Evolutionary conservation across 1,140 invertebrate genomes (phyloP), one percentile per base, ranked within the genome.

Genomic region (Halictus rubicundus): DNA sequence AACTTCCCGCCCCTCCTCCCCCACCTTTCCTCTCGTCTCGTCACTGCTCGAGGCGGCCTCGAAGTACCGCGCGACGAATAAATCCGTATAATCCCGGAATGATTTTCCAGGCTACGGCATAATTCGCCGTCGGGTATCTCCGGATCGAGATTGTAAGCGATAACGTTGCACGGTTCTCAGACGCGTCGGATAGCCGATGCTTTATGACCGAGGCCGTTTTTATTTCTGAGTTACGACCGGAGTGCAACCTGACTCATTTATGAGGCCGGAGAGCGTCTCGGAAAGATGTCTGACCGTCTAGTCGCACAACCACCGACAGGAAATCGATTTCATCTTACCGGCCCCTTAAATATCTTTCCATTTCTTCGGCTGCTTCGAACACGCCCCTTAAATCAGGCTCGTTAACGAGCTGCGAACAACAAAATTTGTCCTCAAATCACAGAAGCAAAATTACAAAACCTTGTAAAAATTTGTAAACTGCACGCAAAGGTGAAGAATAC

Each of bases 231-330:
- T 81, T 81, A 84, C 54, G 37, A 46, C 25, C 49, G 16, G 73
- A 42, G 32, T 69, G 82, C 52, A 27, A 27, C 69, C 75, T 85
- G 83, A 85, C 66, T 85, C 78, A 85, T 85, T 84, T 84, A 84
- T 84, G 83, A 81, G 42, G 71, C 25, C 37, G 54, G 59, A 14
- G 54, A 52, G 16, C 68, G 61, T 59, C 57, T 77, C 61, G 52
- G 37, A 16, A 54, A 72, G 60, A 85, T 66, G 82, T 81, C 82
- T 32, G 63, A 60, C 61, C 52, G 78, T 49, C 57, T 54, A 46
- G 73, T 23, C 37, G 78, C 14, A 61, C 21, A 77, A 70, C 72
- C 39, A 72, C 19, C 68, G 70, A 74, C 71, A 68, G 82, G 69
- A 85, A 85, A 84, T 84, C 83, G 82, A 85, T 85, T 84, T 78